Evolutionary conservation across 2,888 invertebrate genomes (phyloP).

Genomic region (Macrosiphum euphorbiae): DNA sequence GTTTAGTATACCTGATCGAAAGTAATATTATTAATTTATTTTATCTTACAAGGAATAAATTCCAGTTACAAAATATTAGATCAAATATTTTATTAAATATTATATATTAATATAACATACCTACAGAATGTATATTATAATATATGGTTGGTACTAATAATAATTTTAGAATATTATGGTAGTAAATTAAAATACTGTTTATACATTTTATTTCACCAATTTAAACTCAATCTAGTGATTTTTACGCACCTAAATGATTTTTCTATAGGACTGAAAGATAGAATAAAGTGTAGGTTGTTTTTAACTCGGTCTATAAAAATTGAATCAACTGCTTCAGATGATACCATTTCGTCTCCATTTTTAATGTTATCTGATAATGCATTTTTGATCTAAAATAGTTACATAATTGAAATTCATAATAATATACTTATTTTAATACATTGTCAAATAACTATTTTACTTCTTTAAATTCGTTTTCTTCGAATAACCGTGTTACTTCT

Average conservation of each 20-base stretch:
- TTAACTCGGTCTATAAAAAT: constrained; percentile 86
- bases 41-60: too few relatives aligned
- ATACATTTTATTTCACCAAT: neutral
- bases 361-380: constrained; percentile 75
- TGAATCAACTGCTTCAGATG: constrained; percentile 79
- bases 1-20: neutral
- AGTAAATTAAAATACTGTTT: neutral
- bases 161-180: neutral
- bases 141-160: neutral
- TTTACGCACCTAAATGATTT: constrained; percentile 37
- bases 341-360: constrained; percentile 74
- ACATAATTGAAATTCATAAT: constrained; percentile 69
- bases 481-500: constrained; percentile 88
- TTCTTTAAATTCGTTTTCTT: constrained; percentile 89
- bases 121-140: neutral
- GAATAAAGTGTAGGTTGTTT: constrained; percentile 82
- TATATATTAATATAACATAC: neutral
- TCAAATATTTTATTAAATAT: neutral
- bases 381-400: constrained; percentile 74
- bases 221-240: neutral
- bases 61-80: too few relatives aligned
- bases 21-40: neutral
- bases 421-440: constrained; percentile 76
- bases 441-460: constrained; percentile 71
- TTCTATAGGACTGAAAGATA: constrained; percentile 92